Percentiles rank a stretch among this genome's conserved stretches.
Evolutionary conservation across 2,888 invertebrate genomes (phyloP).

Genomic region (Chrysolina americana): DNA sequence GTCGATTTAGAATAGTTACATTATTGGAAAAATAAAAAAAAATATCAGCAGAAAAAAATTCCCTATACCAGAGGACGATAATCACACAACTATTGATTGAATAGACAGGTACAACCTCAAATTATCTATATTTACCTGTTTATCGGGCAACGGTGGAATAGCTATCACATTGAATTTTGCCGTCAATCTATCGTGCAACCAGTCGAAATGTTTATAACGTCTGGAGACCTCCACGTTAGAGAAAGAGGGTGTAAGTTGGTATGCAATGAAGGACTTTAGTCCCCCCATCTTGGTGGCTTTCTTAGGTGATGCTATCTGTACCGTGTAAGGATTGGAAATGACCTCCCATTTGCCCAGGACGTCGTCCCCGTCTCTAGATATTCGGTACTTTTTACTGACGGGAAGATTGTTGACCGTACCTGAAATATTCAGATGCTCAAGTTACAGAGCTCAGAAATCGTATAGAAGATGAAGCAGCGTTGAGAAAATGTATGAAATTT

Average conservation of each 20-base stretch:
- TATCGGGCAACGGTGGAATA: slow-evolving; percentile 97
- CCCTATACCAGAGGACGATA: no score
- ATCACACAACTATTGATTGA: no score
- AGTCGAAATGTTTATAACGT: slow-evolving; percentile 99
- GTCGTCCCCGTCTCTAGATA: slow-evolving; percentile 77
- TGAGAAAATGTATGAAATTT: no score
- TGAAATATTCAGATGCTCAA: slow-evolving; percentile 41
- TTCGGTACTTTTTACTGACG: slow-evolving; percentile 72
- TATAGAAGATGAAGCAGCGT: no score
- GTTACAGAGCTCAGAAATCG: not conserved
- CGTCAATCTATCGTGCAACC: slow-evolving; percentile 94
- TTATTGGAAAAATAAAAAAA: no score
- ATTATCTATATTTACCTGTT: slow-evolving; percentile 80
- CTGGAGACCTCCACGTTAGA: slow-evolving; percentile 94
- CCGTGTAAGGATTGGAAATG: slow-evolving; percentile 81
- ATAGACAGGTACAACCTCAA: not conserved
- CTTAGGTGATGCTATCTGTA: slow-evolving; percentile 93
- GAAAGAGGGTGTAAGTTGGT: slow-evolving; percentile 95
- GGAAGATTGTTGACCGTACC: slow-evolving; percentile 77
- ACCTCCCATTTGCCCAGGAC: slow-evolving; percentile 85
- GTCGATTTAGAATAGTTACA: no score
- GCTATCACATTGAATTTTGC: slow-evolving; percentile 96
- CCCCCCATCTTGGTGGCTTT: slow-evolving; percentile 98
- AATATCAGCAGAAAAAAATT: no score
- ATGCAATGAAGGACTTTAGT: slow-evolving; percentile 97